These are phyloP conservation scores for Pimephales promelas DNA, from an alignment of 2,113 vertebrate genomes.

Conservation along the genomic window DNA sequence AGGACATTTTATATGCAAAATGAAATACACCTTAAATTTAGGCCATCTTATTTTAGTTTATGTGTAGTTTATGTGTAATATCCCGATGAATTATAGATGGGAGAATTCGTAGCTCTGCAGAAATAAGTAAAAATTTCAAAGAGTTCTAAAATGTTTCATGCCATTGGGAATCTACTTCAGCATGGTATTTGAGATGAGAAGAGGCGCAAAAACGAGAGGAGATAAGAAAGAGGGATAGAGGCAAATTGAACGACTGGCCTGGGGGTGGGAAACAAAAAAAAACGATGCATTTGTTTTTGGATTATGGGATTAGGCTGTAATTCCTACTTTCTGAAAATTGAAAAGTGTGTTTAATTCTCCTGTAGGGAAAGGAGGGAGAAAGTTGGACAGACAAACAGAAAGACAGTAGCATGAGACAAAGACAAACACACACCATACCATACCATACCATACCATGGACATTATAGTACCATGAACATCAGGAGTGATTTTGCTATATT, in stretches of 20 bases:
- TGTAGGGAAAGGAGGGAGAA: neutral
- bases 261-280: neutral
- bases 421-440: too few relatives aligned
- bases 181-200: conserved; percentile 24
- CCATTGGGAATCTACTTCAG: conserved; percentile 27
- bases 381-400: neutral
- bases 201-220: neutral
- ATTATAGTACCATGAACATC: conserved; percentile 22
- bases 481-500: neutral
- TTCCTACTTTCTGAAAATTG: conserved; percentile 34
- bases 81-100: conserved; percentile 16
- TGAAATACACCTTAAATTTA: neutral
- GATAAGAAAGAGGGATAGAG: conserved; percentile 30
- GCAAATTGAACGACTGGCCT: neutral
- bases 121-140: conserved; percentile 34
- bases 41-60: conserved; percentile 9
- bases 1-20: neutral
- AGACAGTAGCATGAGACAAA: neutral
- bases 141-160: conserved; percentile 20
- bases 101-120: neutral
- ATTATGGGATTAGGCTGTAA: conserved; percentile 43
- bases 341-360: conserved; percentile 35
- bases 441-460: neutral
- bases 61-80: neutral
- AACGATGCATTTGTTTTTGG: conserved; percentile 40